Conservation (phyloP, 2,888 invertebrate genomes). For the Mycalesis mineus region DNA sequence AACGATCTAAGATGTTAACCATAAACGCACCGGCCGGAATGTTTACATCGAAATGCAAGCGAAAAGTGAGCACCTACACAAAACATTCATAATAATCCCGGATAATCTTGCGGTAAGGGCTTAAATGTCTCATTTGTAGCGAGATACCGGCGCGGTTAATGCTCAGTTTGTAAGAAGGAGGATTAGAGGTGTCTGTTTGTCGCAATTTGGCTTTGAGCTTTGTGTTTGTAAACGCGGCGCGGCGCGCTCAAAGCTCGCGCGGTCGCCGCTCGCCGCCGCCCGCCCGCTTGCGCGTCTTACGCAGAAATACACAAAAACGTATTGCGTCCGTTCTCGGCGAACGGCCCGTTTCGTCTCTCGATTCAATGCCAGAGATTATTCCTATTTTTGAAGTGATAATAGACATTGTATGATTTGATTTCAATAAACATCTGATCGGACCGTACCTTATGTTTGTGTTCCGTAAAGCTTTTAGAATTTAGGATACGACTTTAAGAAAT, state of each 20-base stretch:
- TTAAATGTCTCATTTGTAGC: slow-evolving; percentile 65
- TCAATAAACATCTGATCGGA: neutral
- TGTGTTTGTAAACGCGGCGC: slow-evolving; percentile 37
- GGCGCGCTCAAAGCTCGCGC: slow-evolving; percentile 43
- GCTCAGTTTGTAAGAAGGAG: slow-evolving; percentile 58
- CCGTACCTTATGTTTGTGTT: too few species aligned
- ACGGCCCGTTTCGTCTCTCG: slow-evolving; percentile 30
- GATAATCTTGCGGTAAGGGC: slow-evolving; percentile 62
- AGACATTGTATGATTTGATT: neutral
- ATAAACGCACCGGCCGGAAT: slow-evolving; percentile 36
- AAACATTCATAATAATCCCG: slow-evolving; percentile 61
- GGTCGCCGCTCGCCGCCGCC: too few species aligned
- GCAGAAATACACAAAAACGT: slow-evolving; percentile 50
- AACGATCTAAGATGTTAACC: slow-evolving; percentile 32
- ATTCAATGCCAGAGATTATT: slow-evolving; percentile 25
- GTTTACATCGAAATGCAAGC: slow-evolving; percentile 48
- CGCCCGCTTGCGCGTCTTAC: slow-evolving; percentile 46
- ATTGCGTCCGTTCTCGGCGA: slow-evolving; percentile 41
- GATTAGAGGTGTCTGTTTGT: slow-evolving; percentile 64
- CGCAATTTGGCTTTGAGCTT: slow-evolving; percentile 51
- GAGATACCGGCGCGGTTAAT: slow-evolving; percentile 61
- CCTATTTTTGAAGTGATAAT: slow-evolving; percentile 11
- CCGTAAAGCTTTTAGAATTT: too few species aligned
- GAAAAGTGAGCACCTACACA: slow-evolving; percentile 60
- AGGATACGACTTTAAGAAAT: too few species aligned